A percentile compares a stretch with the other conserved stretches of the same genome.
These are phyloP conservation scores for Lasiurus cinereus DNA, from an alignment of 2,113 vertebrate species.

Conservation along the genomic window DNA sequence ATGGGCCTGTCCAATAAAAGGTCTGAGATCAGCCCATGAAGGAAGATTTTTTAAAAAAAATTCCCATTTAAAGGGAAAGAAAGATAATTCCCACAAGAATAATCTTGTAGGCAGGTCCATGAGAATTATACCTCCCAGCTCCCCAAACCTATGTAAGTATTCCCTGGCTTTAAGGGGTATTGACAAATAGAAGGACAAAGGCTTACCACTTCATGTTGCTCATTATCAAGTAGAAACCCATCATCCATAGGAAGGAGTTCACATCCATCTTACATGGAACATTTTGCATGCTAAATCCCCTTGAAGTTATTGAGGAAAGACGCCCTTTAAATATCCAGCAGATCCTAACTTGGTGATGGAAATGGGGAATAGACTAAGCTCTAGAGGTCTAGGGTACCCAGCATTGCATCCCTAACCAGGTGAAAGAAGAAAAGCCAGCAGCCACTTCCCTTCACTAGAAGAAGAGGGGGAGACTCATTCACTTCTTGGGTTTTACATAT, in stretches of 20 bases:
- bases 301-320: slow-evolving; percentile 21
- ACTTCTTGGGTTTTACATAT: neutral
- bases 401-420: neutral
- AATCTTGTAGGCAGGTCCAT: neutral
- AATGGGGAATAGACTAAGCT: neutral
- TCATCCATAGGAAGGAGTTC: neutral
- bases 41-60: neutral
- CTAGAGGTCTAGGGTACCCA: neutral
- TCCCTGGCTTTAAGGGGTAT: neutral
- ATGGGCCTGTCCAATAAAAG: neutral
- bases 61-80: neutral
- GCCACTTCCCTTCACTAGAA: neutral
- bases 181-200: neutral
- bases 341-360: neutral
- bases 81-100: neutral
- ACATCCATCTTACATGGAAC: neutral
- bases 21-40: neutral
- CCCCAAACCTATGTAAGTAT: neutral
- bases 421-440: neutral
- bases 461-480: neutral
- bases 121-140: neutral
- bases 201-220: rapidly evolving
- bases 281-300: neutral
- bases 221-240: neutral
- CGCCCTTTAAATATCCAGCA: neutral